Base-by-base conservation (phyloP, 2,797 vertebrate species). In the Alca torda region DNA sequence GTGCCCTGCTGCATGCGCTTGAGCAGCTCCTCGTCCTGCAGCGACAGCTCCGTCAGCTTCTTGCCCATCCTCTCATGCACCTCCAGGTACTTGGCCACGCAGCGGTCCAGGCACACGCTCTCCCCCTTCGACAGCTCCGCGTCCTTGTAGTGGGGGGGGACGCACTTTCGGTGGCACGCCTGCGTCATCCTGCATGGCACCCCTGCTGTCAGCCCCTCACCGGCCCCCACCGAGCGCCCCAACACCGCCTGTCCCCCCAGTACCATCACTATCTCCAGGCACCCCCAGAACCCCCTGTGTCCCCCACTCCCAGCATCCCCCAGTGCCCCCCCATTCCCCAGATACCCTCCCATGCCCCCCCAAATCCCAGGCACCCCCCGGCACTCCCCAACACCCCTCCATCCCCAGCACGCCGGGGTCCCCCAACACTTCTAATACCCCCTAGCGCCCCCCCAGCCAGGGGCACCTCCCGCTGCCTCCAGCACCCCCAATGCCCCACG, bases 21-120 rank as follows among this genome's bases (percentile, higher is more conserved):
- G 98, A 99, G 99, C 90, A 98, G 96, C 79, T 99, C 99, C 92
- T 99, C 99, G 2, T 99, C 99, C 97, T 99, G 99, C 96, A 99
- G 98, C 0, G 99, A 99, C 37, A 99, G 98, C 96, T 99, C 99
- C 0, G 99, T 99, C 92, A 99, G 97, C 96, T 99, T 99, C 83
- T 99, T 99, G 57, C 99, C 99, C 97, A 99, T 98, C 67, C 98
- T 97, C 97, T 99, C 99, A 4, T 99, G 99, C 61, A 99, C 99
- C 95, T 99, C 99, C 96, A 99, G 98, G 97, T 99, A 99, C 97
- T 99, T 99, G 94, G 99, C 99, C 74, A 99, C 99, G 18, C 99
- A 99, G 78, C 99, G 99, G 96, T 99, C 99, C 95, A 99, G 97
- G 93, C 99, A 99, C 73, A 99, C 99, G 0, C 99, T 98, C 92